phyloP scores from a whole-genome alignment of 2,113 vertebrate genomes.

The Bostrychus sinensis region DNA sequence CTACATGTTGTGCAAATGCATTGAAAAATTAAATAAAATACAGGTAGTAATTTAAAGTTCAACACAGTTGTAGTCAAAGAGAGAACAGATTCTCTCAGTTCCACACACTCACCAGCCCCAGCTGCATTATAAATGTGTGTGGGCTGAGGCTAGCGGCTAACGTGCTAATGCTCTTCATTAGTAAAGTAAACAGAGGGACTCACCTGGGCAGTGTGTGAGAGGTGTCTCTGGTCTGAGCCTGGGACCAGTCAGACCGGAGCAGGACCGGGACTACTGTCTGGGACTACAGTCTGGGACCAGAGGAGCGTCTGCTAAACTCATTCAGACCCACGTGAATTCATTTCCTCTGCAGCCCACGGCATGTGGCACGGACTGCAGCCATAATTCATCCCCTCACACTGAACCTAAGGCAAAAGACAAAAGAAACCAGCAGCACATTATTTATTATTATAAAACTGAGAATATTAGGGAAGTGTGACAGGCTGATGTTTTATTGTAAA shows the following conservation, averaged over 20 bases:
- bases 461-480: not conserved
- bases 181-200: slow-evolving; percentile 73
- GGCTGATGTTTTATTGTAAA: not conserved
- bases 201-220: slow-evolving; percentile 59
- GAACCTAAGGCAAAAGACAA: not conserved
- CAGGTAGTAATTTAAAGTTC: no score
- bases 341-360: slow-evolving; percentile 75
- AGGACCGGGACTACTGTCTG: not conserved
- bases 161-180: slow-evolving; percentile 76
- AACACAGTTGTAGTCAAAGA: no score
- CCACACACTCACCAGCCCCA: not conserved
- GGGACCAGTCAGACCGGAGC: not conserved
- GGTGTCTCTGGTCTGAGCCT: slow-evolving; percentile 40
- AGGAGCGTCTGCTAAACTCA: slow-evolving; percentile 78
- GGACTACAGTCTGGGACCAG: slow-evolving; percentile 10
- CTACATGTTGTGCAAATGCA: no score
- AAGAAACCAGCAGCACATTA: not conserved
- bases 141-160: slow-evolving; percentile 42
- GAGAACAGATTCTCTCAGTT: no score
- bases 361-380: slow-evolving; percentile 59
- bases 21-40: no score
- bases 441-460: not conserved
- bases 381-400: not conserved
- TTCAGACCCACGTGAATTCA: slow-evolving; percentile 80
- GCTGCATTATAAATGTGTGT: not conserved